Evolutionary conservation across 2,113 vertebrate genomes (phyloP), one percentile per base, ranked within the genome.

Genomic region (Myrmecobius fasciatus): DNA sequence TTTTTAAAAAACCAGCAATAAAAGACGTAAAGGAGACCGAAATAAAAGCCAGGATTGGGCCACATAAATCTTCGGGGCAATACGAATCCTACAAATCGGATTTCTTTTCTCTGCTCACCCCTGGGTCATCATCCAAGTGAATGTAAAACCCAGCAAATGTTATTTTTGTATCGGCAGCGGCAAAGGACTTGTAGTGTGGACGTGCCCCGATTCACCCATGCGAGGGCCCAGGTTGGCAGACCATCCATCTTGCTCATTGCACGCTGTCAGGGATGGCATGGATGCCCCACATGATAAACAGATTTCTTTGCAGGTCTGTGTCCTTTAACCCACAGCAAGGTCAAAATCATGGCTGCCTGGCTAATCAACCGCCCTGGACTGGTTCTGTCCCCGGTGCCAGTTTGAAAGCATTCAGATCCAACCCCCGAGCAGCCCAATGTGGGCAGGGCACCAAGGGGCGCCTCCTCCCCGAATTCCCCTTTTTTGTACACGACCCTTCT

Each of bases 241-340:
- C 98, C 99, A 99, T 99, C 98, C 98, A 98, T 99, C 99, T 99
- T 99, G 98, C 92, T 99, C 98, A 99, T 98, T 96, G 98, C 96
- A 97, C 93, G 96, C 98, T 98, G 98, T 99, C 98, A 99, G 97
- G 98, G 98, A 98, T 96, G 98, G 97, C 98, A 98, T 51, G 98
- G 97, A 98, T 98, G 98, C 98, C 98, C 97, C 89, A 96, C 98
- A 97, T 98, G 99, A 99, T 99, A 98, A 99, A 99, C 98, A 98
- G 98, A 98, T 98, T 98, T 98, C 98, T 98, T 97, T 97, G 98
- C 98, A 98, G 98, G 98, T 98, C 98, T 96, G 97, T 96, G 98
- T 99, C 99, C 98, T 99, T 98, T 99, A 98, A 99, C 98, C 98
- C 97, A 97, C 97, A 97, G 97, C 98, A 99, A 99, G 98, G 99